Percentiles rank a stretch among this genome's conserved stretches.
Conservation (phyloP, 2,888 invertebrate genomes). For the Chrysolina haemoptera region DNA sequence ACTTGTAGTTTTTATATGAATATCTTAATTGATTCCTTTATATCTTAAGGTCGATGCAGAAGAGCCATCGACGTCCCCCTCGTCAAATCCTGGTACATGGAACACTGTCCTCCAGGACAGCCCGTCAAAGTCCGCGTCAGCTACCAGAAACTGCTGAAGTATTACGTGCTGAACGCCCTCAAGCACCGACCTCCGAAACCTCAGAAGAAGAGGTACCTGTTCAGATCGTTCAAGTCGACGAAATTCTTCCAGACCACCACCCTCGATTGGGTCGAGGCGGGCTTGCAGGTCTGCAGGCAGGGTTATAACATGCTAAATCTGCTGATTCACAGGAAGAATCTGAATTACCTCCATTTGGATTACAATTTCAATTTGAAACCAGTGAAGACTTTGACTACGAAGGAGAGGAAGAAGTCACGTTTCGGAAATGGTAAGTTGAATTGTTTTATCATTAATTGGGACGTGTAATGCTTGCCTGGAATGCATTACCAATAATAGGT, state of each 20-base stretch:
- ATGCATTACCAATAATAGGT: too few species aligned
- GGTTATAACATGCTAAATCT: conserved; percentile 99
- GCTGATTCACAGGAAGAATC: conserved; percentile 98
- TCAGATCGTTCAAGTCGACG: conserved; percentile 99
- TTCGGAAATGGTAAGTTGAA: conserved; percentile 88
- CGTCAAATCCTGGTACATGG: conserved; percentile 97
- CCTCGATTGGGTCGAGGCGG: conserved; percentile 99
- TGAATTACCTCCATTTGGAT: conserved; percentile 99
- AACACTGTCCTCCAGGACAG: conserved; percentile 94
- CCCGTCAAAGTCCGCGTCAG: conserved; percentile 99
- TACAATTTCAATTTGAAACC: conserved; percentile 99
- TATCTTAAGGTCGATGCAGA: conserved; percentile 81
- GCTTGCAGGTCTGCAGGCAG: conserved; percentile 97
- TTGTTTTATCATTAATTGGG: conserved; percentile 27
- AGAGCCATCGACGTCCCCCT: conserved; percentile 97
- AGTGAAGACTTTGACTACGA: conserved; percentile 98
- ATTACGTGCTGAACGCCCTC: conserved; percentile 97
- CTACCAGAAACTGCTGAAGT: conserved; percentile 98
- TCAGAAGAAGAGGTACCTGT: conserved; percentile 97
- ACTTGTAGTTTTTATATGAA: too few species aligned
- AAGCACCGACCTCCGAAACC: conserved; percentile 98
- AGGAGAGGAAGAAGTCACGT: conserved; percentile 98
- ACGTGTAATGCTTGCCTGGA: not conserved
- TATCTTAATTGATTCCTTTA: not conserved
- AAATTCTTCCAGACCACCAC: conserved; percentile 99